Percentiles rank a stretch among this genome's conserved stretches.
Conservation (phyloP, 2,888 invertebrate species). For the Platycnemis pennipes region DNA sequence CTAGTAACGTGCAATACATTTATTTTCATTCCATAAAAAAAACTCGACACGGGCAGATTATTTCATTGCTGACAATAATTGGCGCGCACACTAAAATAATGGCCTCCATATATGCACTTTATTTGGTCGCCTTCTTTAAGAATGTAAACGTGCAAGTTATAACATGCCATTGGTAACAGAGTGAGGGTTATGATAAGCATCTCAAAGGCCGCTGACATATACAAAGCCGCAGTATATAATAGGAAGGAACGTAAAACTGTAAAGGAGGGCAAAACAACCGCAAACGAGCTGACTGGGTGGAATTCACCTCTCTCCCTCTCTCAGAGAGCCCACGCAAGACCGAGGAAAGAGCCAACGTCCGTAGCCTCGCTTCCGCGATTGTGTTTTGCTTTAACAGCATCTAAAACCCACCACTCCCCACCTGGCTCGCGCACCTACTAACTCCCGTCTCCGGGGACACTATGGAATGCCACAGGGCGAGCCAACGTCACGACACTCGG, state of each 20-base stretch:
- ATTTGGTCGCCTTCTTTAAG: not conserved
- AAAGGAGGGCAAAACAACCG: slow-evolving; percentile 12
- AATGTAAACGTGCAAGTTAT: not conserved
- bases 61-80: not conserved
- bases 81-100: not conserved
- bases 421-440: not conserved
- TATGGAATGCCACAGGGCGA: not conserved
- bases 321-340: not conserved
- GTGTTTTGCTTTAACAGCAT: not conserved
- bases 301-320: not conserved
- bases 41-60: not conserved
- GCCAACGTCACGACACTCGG: not conserved
- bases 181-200: not conserved
- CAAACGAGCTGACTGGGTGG: not conserved
- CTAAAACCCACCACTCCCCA: not conserved
- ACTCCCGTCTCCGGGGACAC: not conserved
- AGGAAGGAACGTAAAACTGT: not conserved
- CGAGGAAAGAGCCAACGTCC: slow-evolving; percentile 15
- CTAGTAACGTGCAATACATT: too few relatives aligned
- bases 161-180: too few relatives aligned
- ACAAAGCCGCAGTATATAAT: not conserved
- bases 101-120: not conserved
- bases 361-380: not conserved
- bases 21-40: too few relatives aligned
- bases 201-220: not conserved